Evolutionary conservation across 2,113 vertebrate genomes (phyloP).

Genomic region (Hirundichthys speculiger): DNA sequence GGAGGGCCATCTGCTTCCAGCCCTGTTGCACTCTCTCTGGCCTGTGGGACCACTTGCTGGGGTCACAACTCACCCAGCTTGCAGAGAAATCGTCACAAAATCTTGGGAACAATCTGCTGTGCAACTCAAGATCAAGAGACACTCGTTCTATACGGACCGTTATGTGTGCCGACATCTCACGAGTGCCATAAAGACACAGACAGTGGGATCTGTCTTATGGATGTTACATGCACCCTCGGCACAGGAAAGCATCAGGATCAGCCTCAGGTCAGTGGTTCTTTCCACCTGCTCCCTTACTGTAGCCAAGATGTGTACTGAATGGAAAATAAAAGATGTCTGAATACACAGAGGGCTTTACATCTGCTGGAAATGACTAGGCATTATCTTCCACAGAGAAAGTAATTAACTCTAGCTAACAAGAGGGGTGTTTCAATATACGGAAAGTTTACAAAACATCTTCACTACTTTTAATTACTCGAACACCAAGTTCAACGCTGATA

Average conservation of each 20-base stretch:
- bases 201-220: conserved; percentile 52
- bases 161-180: conserved; percentile 24
- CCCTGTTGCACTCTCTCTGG: conserved; percentile 69
- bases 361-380: conserved; percentile 53
- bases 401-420: conserved; percentile 43
- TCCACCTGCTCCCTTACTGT: conserved; percentile 57
- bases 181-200: conserved; percentile 60
- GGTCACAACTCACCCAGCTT: conserved; percentile 73
- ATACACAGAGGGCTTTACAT: conserved; percentile 44
- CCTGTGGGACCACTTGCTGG: conserved; percentile 73
- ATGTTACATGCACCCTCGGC: conserved; percentile 57
- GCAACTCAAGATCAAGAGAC: conserved; percentile 55
- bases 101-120: conserved; percentile 71
- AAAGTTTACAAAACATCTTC: conserved; percentile 36
- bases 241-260: conserved; percentile 58
- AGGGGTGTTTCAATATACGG: conserved; percentile 24
- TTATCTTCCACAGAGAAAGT: conserved; percentile 31
- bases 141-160: conserved; percentile 31
- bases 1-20: conserved; percentile 77
- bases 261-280: conserved; percentile 68
- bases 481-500: not conserved
- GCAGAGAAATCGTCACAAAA: conserved; percentile 66
- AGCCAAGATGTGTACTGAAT: conserved; percentile 57
- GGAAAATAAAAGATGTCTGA: conserved; percentile 49
- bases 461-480: conserved; percentile 24